phyloP scores from a whole-genome alignment of 2,113 vertebrate species.

The Oceanites oceanicus region DNA sequence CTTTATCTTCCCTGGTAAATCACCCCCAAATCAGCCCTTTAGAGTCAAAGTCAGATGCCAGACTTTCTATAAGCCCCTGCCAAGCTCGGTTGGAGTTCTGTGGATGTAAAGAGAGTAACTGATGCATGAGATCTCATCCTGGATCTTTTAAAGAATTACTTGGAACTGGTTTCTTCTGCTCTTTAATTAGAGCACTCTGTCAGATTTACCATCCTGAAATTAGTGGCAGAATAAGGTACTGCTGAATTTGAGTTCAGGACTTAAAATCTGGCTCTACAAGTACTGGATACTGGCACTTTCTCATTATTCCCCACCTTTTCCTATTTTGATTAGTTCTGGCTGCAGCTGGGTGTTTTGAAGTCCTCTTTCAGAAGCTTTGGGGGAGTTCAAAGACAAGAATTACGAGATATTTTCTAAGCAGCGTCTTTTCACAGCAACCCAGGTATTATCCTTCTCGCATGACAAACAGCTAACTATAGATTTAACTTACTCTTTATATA shows the following conservation, averaged over 20 bases:
- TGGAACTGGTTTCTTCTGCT: conserved; percentile 7
- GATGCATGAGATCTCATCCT: conserved; percentile 7
- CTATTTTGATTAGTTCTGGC: conserved; percentile 17
- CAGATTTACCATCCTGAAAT: conserved; percentile 11
- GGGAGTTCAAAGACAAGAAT: not conserved
- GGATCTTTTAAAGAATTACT: not conserved
- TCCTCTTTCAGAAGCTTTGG: conserved; percentile 31
- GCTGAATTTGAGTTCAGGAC: not conserved
- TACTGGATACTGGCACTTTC: not conserved
- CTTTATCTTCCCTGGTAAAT: conserved; percentile 24
- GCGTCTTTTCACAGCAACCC: not conserved
- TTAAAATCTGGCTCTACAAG: not conserved
- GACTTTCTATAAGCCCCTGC: conserved; percentile 1
- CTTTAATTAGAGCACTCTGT: conserved; percentile 1
- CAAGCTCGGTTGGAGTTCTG: not conserved
- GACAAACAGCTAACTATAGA: not conserved
- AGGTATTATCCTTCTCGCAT: not conserved
- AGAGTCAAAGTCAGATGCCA: conserved; percentile 9
- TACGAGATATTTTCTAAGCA: not conserved
- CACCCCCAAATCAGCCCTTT: conserved; percentile 3
- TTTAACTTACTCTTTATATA: not conserved
- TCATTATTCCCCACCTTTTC: not conserved
- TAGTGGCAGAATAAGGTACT: not conserved
- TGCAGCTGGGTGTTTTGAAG: conserved; percentile 57
- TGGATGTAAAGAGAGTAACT: conserved; percentile 7